Percentiles rank a stretch among this genome's conserved stretches.
Conservation (phyloP, 2,797 vertebrate genomes). For the Molossus molossus region DNA sequence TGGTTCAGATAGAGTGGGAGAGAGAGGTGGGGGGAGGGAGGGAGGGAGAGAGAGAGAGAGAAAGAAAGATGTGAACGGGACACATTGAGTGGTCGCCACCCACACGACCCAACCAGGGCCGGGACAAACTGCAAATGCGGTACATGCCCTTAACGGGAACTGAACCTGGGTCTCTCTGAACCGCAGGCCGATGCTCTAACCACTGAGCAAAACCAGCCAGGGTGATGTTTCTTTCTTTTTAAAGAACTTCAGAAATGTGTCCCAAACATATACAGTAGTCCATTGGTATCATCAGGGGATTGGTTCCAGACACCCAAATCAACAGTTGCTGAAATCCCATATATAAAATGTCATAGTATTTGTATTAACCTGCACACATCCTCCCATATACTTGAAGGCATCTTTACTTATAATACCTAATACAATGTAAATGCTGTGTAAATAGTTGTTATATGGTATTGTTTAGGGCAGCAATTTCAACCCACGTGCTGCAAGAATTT, state of each 20-base stretch:
- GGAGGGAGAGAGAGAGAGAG: too few relatives aligned
- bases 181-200: too few relatives aligned
- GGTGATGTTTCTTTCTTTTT: conserved; percentile 13
- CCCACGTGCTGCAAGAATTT: neutral
- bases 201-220: too few relatives aligned
- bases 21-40: too few relatives aligned
- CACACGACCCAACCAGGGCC: too few relatives aligned
- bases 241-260: conserved; percentile 36
- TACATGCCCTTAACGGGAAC: too few relatives aligned
- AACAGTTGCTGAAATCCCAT: neutral
- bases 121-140: too few relatives aligned
- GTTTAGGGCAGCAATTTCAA: neutral
- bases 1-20: too few relatives aligned
- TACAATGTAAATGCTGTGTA: neutral
- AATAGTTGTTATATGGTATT: neutral
- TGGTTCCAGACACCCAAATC: neutral
- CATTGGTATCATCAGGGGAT: neutral
- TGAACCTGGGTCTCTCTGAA: too few relatives aligned
- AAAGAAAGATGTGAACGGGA: too few relatives aligned
- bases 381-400: neutral
- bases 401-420: neutral
- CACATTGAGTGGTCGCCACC: too few relatives aligned
- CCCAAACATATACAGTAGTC: neutral
- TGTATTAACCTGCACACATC: neutral
- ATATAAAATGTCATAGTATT: neutral